Evolutionary conservation across 2,888 invertebrate species (phyloP), one percentile per base, ranked within the genome.

Genomic region (Pseudococcus longispinus): DNA sequence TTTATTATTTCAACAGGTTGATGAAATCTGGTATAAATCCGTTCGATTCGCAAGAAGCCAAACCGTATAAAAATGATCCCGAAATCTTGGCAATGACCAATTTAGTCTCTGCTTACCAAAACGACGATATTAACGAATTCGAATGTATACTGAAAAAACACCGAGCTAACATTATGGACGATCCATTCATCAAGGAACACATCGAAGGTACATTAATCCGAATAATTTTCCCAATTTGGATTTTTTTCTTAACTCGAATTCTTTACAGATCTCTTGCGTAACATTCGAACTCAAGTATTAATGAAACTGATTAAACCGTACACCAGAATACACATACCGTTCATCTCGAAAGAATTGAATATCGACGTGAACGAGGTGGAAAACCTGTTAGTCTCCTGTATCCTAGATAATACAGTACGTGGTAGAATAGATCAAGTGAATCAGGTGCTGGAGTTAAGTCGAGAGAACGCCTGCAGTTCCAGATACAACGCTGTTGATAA

Each of bases 11-110:
- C 89, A 90, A 84, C 89, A 96, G 96, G 96, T 92, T 99, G 89
- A 99, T 99, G 98, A 98, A 99, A 91, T 99, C 98, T 5, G 98
- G 98, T 55, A 99, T 99, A 89, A 99, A 99, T 92, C 99, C 99
- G 0, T 99, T 99, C 91, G 99, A 99, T 92, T 98, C 98, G 0
- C 99, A 99, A 92, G 99, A 99, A 92, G 99, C 99, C 0, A 99
- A 99, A 91, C 99, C 99, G 0, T 99, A 99, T 91, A 99, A 98
- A 92, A 99, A 99, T 91, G 99, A 99, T 92, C 98, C 98, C 0
- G 99, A 99, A 92, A 99, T 99, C 89, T 92, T 99, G 89, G 99
- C 99, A 20, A 99, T 99, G 98, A 99, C 99, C 8, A 98, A 99
- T 92, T 93, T 99, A 89, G 99, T 99, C 87, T 96, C 94, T 91